Base-by-base conservation (phyloP, 2,888 invertebrate species). In the Acleris holmiana region DNA sequence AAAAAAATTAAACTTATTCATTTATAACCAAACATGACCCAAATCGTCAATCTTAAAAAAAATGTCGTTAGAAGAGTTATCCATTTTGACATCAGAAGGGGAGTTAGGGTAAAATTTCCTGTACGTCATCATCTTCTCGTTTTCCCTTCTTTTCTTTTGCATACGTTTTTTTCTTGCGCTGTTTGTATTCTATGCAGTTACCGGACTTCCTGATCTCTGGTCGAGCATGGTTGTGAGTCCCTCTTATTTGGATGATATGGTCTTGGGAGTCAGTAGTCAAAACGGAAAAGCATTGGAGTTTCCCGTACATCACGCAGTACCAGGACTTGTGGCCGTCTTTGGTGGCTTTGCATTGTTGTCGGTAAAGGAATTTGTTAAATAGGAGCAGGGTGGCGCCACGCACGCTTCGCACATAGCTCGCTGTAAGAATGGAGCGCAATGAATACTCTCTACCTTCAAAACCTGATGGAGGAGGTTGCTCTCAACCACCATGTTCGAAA, bases 291-390 rank as follows among this genome's bases (percentile, higher is more conserved):
- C 85, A 85, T 46, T 80, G 78, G 8, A 50, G 63, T 6, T 68
- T 68, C 18, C 67, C 61, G 18, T 85, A 84, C 80, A 78, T 83
- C 0, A 76, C 73, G 56, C 85, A 85, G 68, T 85, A 82, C 82
- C 84, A 85, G 2, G 76, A 76, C 23, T 66, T 77, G 18, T 57
- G 56, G 2, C 85, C 85, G 0, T 77, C 79, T 49, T 64, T 80
- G 3, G 71, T 76, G 0, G 79, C 66, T 66, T 78, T 84, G 61
- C 73, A 74, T 55, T 78, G 82, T 44, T 74, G 75, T 15, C 84
- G 76, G 61, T 73, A 84, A 2, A 84, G 59, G 18, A 67, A 76
- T 0, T 71, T 68, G 54, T 73, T 70, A 67, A 80, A 77, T 18
- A 77, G 70, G n/a, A 84, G 66, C 1, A 82, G 73, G 7, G 73